phyloP scores from a whole-genome alignment of 2,888 invertebrate species.

The Drosophila borealis region DNA sequence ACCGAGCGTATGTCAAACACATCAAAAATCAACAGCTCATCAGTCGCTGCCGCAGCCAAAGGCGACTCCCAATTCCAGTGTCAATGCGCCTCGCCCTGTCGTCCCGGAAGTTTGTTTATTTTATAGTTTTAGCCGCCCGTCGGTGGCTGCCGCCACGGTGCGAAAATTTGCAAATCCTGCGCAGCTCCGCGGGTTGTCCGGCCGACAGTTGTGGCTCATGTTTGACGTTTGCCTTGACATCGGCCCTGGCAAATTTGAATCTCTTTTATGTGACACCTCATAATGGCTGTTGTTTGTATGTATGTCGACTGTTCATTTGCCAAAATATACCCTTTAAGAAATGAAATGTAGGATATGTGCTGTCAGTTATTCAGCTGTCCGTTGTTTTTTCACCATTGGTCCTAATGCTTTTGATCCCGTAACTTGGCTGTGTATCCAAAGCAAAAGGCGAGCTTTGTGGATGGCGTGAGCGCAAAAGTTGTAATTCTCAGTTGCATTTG shows the following conservation, averaged over 20 bases:
- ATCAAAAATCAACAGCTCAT: slow-evolving; percentile 83
- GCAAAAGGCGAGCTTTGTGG: neutral
- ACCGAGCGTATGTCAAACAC: slow-evolving; percentile 85
- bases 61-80: slow-evolving; percentile 17
- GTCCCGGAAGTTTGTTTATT: slow-evolving; percentile 83
- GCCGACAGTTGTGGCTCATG: slow-evolving; percentile 57
- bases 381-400: no score
- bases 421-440: no score
- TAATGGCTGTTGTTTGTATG: slow-evolving; percentile 17
- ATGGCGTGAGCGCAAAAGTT: neutral
- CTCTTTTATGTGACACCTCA: slow-evolving; percentile 67
- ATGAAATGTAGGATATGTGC: slow-evolving; percentile 1
- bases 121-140: slow-evolving; percentile 79
- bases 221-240: slow-evolving; percentile 55
- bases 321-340: neutral
- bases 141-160: slow-evolving; percentile 45
- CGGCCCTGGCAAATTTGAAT: slow-evolving; percentile 71
- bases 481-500: neutral
- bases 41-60: slow-evolving; percentile 37
- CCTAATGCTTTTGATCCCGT: no score
- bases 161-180: slow-evolving; percentile 66
- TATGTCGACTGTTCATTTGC: slow-evolving; percentile 11
- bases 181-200: slow-evolving; percentile 65
- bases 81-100: slow-evolving; percentile 17
- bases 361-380: no score